A percentile compares a stretch with the other conserved stretches of the same genome.
Conservation (phyloP, 2,888 invertebrate species). For the Apamea crenata region DNA sequence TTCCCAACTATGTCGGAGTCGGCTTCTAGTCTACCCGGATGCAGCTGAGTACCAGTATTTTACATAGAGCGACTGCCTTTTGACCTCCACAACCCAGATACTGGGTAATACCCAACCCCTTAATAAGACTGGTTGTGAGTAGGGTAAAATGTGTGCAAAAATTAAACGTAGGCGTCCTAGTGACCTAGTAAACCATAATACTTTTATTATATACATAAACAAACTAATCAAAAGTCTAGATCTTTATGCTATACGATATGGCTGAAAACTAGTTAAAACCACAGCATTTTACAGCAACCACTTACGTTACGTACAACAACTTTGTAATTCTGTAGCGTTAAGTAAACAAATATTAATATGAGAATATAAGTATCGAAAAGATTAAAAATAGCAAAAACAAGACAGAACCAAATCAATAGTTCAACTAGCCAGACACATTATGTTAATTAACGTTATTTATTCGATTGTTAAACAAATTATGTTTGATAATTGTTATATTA, state of each 20-base stretch:
- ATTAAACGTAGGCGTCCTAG: background rate
- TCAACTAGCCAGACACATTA: slow-evolving; percentile 19
- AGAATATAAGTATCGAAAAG: background rate
- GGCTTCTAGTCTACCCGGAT: background rate
- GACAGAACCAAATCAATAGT: background rate
- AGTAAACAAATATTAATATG: background rate
- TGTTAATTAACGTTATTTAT: slow-evolving; percentile 27
- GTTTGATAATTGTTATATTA: slow-evolving; percentile 6
- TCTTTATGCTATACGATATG: slow-evolving; percentile 1
- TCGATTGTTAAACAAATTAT: slow-evolving; percentile 12
- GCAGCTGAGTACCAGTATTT: background rate
- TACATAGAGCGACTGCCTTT: too few species aligned
- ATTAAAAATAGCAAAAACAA: background rate
- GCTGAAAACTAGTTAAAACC: slow-evolving; percentile 10
- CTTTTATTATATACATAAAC: slow-evolving; percentile 18
- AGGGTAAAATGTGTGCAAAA: background rate
- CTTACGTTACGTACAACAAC: background rate
- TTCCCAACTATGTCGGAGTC: background rate
- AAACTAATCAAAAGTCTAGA: slow-evolving; percentile 31
- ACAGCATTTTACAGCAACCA: background rate
- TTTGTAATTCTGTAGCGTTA: background rate
- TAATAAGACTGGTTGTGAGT: background rate
- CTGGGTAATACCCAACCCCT: background rate
- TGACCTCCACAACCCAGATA: background rate
- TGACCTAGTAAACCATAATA: slow-evolving; percentile 13